phyloP scores from a whole-genome alignment of 2,888 invertebrate genomes.

The Caenorhabditis zanzibari region DNA sequence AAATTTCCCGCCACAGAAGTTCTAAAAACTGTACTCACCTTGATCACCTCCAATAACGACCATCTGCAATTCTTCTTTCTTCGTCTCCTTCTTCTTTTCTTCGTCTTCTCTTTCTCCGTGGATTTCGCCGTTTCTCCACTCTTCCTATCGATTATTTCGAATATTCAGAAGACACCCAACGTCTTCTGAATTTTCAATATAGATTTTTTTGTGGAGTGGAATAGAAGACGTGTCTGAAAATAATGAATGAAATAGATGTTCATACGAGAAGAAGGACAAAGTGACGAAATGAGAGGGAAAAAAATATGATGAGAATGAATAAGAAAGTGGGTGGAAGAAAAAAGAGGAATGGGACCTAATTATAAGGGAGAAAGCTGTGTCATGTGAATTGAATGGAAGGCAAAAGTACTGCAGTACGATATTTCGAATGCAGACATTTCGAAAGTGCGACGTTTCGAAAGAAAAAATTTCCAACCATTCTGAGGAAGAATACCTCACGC shows the following conservation, averaged over 20 bases:
- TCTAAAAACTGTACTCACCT: slow-evolving; percentile 30
- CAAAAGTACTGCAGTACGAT: neutral
- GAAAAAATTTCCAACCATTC: too few relatives aligned
- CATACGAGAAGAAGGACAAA: neutral
- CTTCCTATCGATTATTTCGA: neutral
- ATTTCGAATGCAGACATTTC: neutral
- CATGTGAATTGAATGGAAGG: neutral
- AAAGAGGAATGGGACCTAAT: neutral
- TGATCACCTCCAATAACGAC: slow-evolving; percentile 65
- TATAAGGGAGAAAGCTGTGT: neutral
- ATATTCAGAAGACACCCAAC: neutral
- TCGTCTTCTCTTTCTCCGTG: slow-evolving; percentile 16
- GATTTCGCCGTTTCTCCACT: neutral
- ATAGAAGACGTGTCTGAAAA: neutral
- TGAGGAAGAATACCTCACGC: too few relatives aligned
- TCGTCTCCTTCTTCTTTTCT: neutral
- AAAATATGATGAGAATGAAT: neutral
- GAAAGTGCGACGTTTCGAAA: too few relatives aligned
- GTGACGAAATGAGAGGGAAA: neutral
- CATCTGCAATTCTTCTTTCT: slow-evolving; percentile 32
- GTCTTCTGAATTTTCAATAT: slow-evolving; percentile 5
- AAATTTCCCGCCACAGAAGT: slow-evolving; percentile 7
- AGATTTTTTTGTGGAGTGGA: neutral
- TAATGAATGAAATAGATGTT: slow-evolving; percentile 2
- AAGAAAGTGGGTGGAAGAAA: neutral